phyloP scores from a whole-genome alignment of 1,140 invertebrate species.

The Papilio aristodemus region DNA sequence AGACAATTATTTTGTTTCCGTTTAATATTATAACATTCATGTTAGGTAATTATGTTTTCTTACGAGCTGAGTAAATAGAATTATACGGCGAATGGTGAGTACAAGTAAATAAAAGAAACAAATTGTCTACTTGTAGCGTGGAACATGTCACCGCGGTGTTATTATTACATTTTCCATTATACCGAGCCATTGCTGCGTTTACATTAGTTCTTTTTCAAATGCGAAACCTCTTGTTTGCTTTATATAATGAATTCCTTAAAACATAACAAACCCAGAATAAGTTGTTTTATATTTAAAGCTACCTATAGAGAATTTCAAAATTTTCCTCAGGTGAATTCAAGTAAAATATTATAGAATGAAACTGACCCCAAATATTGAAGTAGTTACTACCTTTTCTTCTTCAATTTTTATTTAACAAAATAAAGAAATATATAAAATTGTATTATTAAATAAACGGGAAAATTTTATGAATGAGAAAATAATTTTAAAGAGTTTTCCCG shows the following conservation, averaged over 20 bases:
- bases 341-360: slow-evolving; percentile 4
- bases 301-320: background rate
- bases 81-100: background rate
- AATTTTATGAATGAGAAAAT: background rate
- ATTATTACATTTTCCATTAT: slow-evolving; percentile 26
- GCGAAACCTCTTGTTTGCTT: slow-evolving; percentile 18
- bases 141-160: slow-evolving; percentile 16
- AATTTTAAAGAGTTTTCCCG: slow-evolving; percentile 13
- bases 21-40: background rate
- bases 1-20: background rate
- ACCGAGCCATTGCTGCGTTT: slow-evolving; percentile 25
- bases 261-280: slow-evolving; percentile 4
- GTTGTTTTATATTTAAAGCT: background rate
- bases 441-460: background rate
- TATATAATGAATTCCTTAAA: slow-evolving; percentile 21
- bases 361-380: slow-evolving; percentile 9
- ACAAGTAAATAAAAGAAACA: slow-evolving; percentile 23
- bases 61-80: slow-evolving; percentile 19
- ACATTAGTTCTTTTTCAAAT: slow-evolving; percentile 32
- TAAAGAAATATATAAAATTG: slow-evolving; percentile 11
- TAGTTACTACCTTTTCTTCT: slow-evolving; percentile 14
- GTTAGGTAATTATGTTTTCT: background rate
- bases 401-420: background rate
- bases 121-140: slow-evolving; percentile 17
- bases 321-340: background rate